Conservation (phyloP, 2,797 vertebrate genomes). For the Leptoclinus maculatus region DNA sequence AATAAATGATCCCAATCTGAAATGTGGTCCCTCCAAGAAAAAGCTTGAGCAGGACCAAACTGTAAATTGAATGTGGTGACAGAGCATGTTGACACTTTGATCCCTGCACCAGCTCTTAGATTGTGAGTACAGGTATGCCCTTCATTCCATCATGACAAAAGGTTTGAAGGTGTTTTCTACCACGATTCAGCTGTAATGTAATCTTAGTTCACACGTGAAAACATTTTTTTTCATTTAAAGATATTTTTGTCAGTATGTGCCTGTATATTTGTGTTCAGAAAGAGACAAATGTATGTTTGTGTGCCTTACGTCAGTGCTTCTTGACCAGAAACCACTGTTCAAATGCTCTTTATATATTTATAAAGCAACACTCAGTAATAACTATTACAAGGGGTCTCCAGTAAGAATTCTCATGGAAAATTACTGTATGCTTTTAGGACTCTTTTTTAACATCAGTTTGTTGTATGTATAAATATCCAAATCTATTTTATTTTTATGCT, state of each 20-base stretch:
- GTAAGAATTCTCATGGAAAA: not conserved
- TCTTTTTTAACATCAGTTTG: not conserved
- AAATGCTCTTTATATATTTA: not conserved
- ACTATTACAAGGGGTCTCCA: not conserved
- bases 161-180: not conserved
- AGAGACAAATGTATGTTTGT: not conserved
- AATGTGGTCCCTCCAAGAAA: constrained; percentile 50
- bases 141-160: not conserved
- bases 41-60: not conserved
- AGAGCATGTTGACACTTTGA: not conserved
- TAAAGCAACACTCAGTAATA: not conserved
- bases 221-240: too few relatives aligned
- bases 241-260: too few relatives aligned
- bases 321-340: not conserved
- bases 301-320: not conserved
- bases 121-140: not conserved
- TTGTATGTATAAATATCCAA: not conserved
- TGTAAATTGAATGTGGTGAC: not conserved
- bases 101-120: not conserved
- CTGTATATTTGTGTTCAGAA: too few relatives aligned
- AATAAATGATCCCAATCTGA: constrained; percentile 69
- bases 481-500: not conserved
- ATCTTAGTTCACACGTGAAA: too few relatives aligned
- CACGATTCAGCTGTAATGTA: not conserved
- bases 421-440: not conserved